These are phyloP conservation scores for Phlogophora meticulosa DNA, from an alignment of 2,888 invertebrate genomes.

Conservation along the genomic window DNA sequence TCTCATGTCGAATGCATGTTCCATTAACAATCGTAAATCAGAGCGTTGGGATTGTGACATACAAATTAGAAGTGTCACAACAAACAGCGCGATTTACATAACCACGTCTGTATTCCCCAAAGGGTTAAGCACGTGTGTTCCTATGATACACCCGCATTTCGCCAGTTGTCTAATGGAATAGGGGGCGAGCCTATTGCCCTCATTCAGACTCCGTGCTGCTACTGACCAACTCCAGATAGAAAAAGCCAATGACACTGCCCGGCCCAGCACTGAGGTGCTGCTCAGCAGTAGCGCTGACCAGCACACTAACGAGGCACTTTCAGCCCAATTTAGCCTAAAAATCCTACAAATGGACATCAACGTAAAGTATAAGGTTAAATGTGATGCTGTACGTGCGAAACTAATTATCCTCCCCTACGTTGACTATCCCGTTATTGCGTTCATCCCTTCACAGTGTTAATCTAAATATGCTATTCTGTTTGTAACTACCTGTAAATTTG, in stretches of 20 bases:
- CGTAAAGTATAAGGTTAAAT: slow-evolving; percentile 51
- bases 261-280: no score
- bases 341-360: slow-evolving; percentile 36
- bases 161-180: no score
- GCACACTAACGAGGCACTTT: no score
- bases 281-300: no score
- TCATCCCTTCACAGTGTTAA: slow-evolving; percentile 80
- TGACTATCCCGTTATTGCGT: slow-evolving; percentile 68
- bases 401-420: slow-evolving; percentile 77
- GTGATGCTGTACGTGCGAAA: slow-evolving; percentile 73
- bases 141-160: no score
- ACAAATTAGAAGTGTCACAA: slow-evolving; percentile 16
- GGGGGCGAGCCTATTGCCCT: no score
- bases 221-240: no score
- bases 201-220: no score
- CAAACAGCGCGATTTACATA: neutral
- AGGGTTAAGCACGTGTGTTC: no score
- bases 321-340: slow-evolving; percentile 29
- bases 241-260: no score
- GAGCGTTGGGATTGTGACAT: neutral
- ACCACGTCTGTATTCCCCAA: no score
- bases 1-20: slow-evolving; percentile 5
- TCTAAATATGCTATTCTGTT: slow-evolving; percentile 88
- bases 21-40: slow-evolving; percentile 32
- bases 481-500: slow-evolving; percentile 76